Base-by-base conservation (phyloP, 2,888 invertebrate genomes). In the Synanthedon tipuliformis region DNA sequence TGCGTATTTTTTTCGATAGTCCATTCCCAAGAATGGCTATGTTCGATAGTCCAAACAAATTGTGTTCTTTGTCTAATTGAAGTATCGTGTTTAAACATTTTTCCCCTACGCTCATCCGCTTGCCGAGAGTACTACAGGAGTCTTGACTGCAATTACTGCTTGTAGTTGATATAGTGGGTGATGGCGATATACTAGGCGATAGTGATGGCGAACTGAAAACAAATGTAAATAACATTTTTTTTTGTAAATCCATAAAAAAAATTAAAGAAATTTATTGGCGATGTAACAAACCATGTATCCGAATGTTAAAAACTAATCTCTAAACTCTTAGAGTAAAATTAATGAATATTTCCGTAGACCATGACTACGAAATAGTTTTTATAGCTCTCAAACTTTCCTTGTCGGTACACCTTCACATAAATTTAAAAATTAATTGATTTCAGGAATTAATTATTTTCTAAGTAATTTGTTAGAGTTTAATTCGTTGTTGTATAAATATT, bases 11-110 rank as follows among this genome's bases (percentile, higher is more conserved):
- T 57, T 65, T 74, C 23, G 75, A 73, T 41, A 66, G 59, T 40
- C 63, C 71, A 45, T 74, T 58, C 52, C 73, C 75, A 56, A 75
- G 69, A 49, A 82, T 77, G 41, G 81, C 69, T 54, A 84, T 77
- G 59, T 80, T 79, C 2, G 85, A 84, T 16, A 87, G 57, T 1
- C 86, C 86, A 61, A 87, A 87, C 67, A 87, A 60, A 54, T 87
- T 86, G 58, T 85, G 83, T 58, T 87, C 86, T 59, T 73, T 78
- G 59, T 87, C 86, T 56, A 87, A 56, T 7, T 75, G 73, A 0
- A 87, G 67, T 56, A 87, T 82, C 1, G 86, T 87, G 1, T 83
- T 80, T 51, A 87, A 56, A 51, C 73, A 78, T 63, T 72, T 81
- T 54, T 83, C 81, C 15, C 71, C 69, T 3, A 68, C 62, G 55